Base-by-base conservation (phyloP, 2,797 vertebrate species). In the Tamandua tetradactyla region DNA sequence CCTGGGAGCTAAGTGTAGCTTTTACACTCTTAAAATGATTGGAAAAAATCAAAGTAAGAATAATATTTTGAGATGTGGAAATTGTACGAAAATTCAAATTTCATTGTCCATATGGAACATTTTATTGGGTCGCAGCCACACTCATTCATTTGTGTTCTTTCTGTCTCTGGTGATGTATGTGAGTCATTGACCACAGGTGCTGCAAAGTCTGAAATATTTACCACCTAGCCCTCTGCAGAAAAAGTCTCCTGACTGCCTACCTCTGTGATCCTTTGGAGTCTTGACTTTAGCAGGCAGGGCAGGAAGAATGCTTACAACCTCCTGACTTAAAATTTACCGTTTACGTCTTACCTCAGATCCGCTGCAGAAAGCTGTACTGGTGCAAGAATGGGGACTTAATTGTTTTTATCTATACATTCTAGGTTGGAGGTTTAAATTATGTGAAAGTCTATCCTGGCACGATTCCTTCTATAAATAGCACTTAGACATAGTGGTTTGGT, bases 381-480 rank as follows among this genome's bases (percentile, higher is more conserved):
- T 40, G 14, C 55, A 44, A 55, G 17, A 52, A 32, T 64, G 68
- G 30, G 5, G 14, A 22, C 5, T 86, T 75, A 30, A 72, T 87
- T 57, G 20, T 72, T 57, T 82, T 87, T 75, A 35, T 57, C 89
- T 76, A 52, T 59, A 10, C 90, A 92, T 37, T 90, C 35, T 83
- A 75, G 80, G n/a, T 49, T 79, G 37, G 69, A 95, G 66, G n/a
- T 83, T 57, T 92, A 78, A 91, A 44, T 62, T 49, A 85, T 71
- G 40, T 9, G 87, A 84, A 69, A n/a, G 17, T 86, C 78, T 96
- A 55, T 62, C 10, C 62, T n/a, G 5, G 5, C 61, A 35, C 25
- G 8, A 76, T 17, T 91, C 25, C 71, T 79, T 61, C 7, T 91
- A 3, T 69, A 52, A 68, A 35, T 76, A 84, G 57, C 13, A 27